Base-by-base conservation (phyloP, 2,113 vertebrate genomes). In the Mesembrinibis cayennensis region DNA sequence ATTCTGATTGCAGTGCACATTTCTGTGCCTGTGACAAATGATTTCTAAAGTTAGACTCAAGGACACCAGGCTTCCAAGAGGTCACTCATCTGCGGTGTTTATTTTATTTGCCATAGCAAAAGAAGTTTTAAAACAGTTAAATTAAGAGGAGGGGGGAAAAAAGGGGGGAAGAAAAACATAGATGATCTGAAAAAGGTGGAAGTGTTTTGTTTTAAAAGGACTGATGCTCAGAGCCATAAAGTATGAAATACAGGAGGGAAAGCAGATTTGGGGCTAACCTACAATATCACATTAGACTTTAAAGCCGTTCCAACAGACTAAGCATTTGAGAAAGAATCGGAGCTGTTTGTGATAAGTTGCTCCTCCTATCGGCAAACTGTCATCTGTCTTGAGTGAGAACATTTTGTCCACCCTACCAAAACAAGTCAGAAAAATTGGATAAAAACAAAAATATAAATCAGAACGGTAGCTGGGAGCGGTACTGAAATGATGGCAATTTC, bases 381-480 rank as follows among this genome's bases (percentile, higher is more conserved):
- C 95, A 96, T 95, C 97, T 45, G 85, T 93, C 95, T 93, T 88
- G 91, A 96, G 93, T 62, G 95, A 96, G 95, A 97, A 96, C 95
- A 92, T 94, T 96, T 96, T 96, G 94, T 94, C 95, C 93, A 96
- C 82, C 90, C 96, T 97, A 94, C 92, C 94, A 94, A 96, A 97
- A 97, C 95, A 95, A 96, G 95, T 92, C 92, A 92, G 95, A 95
- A 97, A 95, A 95, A 97, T 92, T 77, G 93, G 90, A 96, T 94
- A 91, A 95, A 96, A 97, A 94, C 94, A 95, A 96, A 97, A 96
- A 85, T 96, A 96, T 97, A 98, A 97, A 97, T 97, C 96, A 97
- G 93, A 58, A 93, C 13, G 19, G 93, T 91, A 94, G 96, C 94
- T 93, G 93, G 73, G 94, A 96, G 92, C 89, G 79, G 93, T 77